Conservation (phyloP, 2,888 invertebrate genomes). For the Clitarchus hookeri region DNA sequence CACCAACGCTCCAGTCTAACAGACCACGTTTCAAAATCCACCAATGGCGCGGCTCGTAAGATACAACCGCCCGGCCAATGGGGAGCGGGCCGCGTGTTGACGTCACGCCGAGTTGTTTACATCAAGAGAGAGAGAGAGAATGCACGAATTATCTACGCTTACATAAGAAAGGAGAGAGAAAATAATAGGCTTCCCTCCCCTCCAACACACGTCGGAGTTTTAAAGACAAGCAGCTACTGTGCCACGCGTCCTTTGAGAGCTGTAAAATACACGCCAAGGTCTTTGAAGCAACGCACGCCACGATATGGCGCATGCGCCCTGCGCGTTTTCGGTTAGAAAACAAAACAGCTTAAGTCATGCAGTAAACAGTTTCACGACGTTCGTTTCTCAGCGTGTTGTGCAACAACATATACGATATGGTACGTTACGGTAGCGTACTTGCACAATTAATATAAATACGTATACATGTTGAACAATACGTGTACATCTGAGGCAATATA, state of each 20-base stretch:
- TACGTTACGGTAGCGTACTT: neutral
- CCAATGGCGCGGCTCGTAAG: conserved; percentile 32
- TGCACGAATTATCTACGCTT: conserved; percentile 23
- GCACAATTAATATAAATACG: neutral
- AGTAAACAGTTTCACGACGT: neutral
- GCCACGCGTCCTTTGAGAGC: conserved; percentile 22
- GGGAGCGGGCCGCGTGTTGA: neutral
- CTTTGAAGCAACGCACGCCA: conserved; percentile 15
- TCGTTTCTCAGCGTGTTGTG: neutral
- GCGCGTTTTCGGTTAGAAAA: neutral
- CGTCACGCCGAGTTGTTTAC: conserved; percentile 8
- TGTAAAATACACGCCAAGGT: conserved; percentile 10
- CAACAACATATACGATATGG: too few species aligned
- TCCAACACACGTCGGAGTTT: neutral
- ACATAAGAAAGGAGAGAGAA: conserved; percentile 25
- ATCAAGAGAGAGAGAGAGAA: conserved; percentile 20
- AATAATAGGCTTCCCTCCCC: neutral
- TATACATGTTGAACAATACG: neutral
- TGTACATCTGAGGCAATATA: neutral
- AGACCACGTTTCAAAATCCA: conserved; percentile 27
- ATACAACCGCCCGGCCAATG: conserved; percentile 17
- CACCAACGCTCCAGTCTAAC: neutral
- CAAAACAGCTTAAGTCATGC: neutral
- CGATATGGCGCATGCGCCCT: neutral
- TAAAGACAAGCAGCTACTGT: conserved; percentile 25